phyloP scores from a whole-genome alignment of 2,888 invertebrate species.

The Theretra japonica region DNA sequence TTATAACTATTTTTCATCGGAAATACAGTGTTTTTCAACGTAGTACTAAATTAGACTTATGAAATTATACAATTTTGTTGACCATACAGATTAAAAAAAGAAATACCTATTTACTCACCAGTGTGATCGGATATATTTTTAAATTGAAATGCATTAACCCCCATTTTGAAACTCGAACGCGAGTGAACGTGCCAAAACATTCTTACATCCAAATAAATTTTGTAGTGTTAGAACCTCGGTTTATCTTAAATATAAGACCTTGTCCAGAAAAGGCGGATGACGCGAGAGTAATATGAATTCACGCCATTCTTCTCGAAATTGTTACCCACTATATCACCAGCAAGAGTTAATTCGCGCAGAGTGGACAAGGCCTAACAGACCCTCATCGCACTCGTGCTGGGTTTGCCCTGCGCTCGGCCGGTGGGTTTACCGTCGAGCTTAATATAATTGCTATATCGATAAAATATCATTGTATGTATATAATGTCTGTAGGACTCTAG shows the following conservation, averaged over 20 bases:
- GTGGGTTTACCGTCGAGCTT: background rate
- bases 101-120: no score
- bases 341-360: no score
- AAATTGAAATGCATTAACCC: background rate
- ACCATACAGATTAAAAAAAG: no score
- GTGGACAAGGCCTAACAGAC: background rate
- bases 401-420: no score
- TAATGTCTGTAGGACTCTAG: background rate
- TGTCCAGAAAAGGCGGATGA: background rate
- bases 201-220: background rate
- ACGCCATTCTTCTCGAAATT: no score
- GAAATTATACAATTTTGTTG: no score
- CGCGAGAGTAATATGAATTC: no score
- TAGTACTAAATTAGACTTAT: no score
- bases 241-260: background rate
- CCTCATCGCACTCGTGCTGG: background rate
- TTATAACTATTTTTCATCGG: no score
- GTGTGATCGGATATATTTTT: background rate
- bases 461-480: constrained; percentile 4
- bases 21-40: no score
- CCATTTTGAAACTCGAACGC: background rate
- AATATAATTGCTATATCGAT: background rate
- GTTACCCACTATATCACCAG: no score
- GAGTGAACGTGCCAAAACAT: background rate
- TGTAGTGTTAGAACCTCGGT: no score